Conservation (phyloP, 2,797 vertebrate genomes). For the Ceryle rudis region DNA sequence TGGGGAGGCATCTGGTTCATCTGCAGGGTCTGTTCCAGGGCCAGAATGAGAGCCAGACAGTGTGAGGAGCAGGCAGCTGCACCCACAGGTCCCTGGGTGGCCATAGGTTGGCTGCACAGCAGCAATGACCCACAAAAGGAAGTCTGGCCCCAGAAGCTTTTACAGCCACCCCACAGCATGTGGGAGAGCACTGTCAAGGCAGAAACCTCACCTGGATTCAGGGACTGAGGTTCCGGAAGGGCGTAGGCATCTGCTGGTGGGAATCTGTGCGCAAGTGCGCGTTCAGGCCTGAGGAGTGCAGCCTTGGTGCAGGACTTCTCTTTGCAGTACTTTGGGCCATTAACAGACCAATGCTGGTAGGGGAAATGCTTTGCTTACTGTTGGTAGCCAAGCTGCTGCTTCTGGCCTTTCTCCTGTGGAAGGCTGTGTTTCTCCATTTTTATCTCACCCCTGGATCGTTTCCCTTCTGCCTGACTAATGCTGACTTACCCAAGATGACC, state of each 20-base stretch:
- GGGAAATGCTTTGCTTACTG: not conserved
- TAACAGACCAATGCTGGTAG: not conserved
- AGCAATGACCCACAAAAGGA: not conserved
- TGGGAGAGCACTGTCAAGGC: not conserved
- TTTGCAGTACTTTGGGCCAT: not conserved
- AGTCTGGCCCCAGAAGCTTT: not conserved
- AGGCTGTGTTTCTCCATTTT: fast-evolving
- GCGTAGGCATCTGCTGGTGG: not conserved
- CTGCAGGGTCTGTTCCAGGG: not conserved
- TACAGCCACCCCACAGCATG: not conserved
- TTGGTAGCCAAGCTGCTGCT: not conserved
- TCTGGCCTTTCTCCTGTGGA: not conserved
- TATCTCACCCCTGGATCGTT: fast-evolving
- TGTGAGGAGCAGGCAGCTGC: not conserved
- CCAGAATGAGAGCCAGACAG: not conserved
- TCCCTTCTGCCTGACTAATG: not conserved
- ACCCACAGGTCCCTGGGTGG: not conserved
- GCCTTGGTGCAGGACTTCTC: not conserved
- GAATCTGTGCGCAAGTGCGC: not conserved
- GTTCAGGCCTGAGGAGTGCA: not conserved
- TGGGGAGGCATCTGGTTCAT: not conserved
- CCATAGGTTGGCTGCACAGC: not conserved
- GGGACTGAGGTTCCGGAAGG: not conserved
- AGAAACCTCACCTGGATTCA: not conserved
- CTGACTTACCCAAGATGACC: not conserved